These are phyloP conservation scores for Chionoecetes opilio DNA, from an alignment of 1,140 invertebrate species.

Conservation along the genomic window DNA sequence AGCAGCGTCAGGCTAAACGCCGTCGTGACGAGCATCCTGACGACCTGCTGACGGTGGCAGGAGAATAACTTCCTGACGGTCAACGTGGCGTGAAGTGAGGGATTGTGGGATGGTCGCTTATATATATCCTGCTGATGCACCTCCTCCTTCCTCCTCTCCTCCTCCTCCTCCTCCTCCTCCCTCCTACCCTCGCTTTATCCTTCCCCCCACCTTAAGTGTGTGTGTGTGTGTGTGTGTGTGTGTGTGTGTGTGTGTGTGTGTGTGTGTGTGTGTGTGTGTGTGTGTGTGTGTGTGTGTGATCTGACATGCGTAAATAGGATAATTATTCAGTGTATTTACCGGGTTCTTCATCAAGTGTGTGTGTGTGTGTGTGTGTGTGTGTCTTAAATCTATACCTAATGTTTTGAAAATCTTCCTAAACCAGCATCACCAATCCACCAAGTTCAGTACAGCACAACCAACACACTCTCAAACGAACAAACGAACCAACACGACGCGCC, in stretches of 20 bases:
- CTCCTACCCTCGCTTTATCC: neutral
- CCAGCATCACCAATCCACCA: neutral
- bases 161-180: neutral
- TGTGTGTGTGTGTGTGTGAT: neutral
- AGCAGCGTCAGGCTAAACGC: neutral
- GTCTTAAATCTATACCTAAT: no score
- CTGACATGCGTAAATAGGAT: no score
- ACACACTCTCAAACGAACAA: neutral
- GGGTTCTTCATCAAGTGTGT: no score
- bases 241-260: slow-evolving; percentile 27
- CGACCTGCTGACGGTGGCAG: neutral
- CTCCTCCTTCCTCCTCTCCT: no score
- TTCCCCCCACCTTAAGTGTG: neutral
- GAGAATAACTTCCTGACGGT: neutral
- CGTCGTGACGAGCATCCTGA: neutral
- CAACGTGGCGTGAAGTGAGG: neutral
- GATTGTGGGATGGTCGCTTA: neutral
- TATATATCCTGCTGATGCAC: neutral
- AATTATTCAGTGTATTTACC: no score
- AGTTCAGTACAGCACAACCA: neutral
- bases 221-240: slow-evolving; percentile 27
- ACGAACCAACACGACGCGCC: neutral
- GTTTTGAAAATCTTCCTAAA: neutral
- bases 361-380: no score
- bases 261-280: slow-evolving; percentile 19